A percentile compares a stretch with the other conserved stretches of the same genome.
Conservation (phyloP, 2,797 vertebrate species). For the Loris lydekkerianus region DNA sequence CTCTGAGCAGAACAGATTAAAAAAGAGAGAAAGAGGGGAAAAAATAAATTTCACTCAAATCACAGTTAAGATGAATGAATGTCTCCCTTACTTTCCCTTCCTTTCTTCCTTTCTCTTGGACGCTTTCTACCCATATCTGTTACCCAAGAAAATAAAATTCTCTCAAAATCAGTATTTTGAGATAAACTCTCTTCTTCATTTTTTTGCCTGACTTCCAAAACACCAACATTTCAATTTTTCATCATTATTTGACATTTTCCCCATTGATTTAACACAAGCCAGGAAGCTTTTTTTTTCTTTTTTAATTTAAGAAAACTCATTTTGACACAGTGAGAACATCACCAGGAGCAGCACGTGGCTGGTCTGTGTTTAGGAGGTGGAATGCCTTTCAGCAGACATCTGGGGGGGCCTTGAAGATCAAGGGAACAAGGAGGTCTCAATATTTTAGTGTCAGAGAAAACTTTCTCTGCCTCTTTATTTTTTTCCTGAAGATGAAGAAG, state of each 20-base stretch:
- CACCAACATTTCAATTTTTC: slow-evolving; percentile 78
- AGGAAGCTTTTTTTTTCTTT: slow-evolving; percentile 34
- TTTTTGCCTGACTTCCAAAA: slow-evolving; percentile 69
- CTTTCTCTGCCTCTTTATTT: slow-evolving; percentile 5
- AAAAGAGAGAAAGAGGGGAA: not conserved
- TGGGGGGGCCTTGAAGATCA: not conserved
- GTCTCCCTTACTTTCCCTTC: too few species aligned
- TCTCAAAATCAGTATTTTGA: slow-evolving; percentile 56
- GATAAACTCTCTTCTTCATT: slow-evolving; percentile 54
- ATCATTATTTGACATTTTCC: slow-evolving; percentile 80
- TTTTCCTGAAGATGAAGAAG: slow-evolving; percentile 50
- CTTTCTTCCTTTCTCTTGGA: not conserved
- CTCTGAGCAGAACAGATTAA: not conserved
- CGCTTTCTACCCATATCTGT: not conserved
- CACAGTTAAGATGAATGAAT: not conserved
- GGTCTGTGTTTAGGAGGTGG: not conserved
- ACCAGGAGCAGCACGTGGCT: slow-evolving; percentile 62
- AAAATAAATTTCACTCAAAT: slow-evolving; percentile 40
- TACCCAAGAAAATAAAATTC: not conserved
- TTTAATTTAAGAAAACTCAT: slow-evolving; percentile 68
- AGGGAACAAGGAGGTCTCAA: not conserved
- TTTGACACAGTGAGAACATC: slow-evolving; percentile 77
- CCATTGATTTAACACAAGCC: slow-evolving; percentile 73
- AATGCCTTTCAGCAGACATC: not conserved
- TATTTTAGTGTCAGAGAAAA: slow-evolving; percentile 19